Percentiles rank a stretch among this genome's conserved stretches.
phyloP scores from a whole-genome alignment of 2,113 vertebrate species.

The Pardalotus punctatus region DNA sequence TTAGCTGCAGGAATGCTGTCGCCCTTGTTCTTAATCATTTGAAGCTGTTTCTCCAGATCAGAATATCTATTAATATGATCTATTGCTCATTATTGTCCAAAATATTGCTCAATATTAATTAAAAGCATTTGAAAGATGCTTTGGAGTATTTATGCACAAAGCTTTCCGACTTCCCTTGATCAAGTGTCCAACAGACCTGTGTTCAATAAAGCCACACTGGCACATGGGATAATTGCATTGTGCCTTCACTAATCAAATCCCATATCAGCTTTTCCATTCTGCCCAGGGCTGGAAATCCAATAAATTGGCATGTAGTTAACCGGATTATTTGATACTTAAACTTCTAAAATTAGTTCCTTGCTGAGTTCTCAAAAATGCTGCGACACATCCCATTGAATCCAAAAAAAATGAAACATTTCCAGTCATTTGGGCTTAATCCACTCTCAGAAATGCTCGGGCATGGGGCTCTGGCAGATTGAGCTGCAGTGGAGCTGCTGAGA shows the following conservation, averaged over 20 bases:
- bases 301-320: neutral
- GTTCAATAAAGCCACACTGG: neutral
- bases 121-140: conserved; percentile 5
- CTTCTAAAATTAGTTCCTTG: neutral
- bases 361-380: neutral
- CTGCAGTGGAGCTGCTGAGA: neutral
- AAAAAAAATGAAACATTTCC: neutral
- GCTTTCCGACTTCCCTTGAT: neutral
- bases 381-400: neutral
- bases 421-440: neutral
- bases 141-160: neutral
- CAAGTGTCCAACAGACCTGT: neutral
- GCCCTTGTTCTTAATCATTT: neutral
- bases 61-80: neutral
- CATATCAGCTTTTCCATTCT: neutral
- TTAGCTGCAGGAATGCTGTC: neutral
- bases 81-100: neutral
- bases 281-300: conserved; percentile 12
- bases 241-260: conserved; percentile 23
- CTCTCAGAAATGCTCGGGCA: neutral
- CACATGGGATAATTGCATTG: neutral
- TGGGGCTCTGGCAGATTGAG: neutral
- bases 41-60: neutral
- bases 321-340: conserved; percentile 30
- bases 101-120: conserved; percentile 13